phyloP scores from a whole-genome alignment of 1,140 invertebrate species.

The Capitella teleta region DNA sequence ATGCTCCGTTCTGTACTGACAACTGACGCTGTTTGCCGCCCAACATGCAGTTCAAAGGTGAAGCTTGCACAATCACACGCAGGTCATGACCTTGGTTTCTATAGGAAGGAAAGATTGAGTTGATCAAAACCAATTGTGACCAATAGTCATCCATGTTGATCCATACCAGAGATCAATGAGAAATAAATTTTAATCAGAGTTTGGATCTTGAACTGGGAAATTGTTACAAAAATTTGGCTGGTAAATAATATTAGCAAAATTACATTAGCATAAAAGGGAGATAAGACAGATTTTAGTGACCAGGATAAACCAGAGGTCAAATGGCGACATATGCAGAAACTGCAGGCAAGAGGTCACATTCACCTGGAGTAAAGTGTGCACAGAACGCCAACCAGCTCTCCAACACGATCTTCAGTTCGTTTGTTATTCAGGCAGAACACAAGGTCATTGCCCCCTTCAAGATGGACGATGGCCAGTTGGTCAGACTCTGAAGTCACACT shows the following conservation, averaged over 20 bases:
- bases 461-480: conserved; percentile 80
- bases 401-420: conserved; percentile 47
- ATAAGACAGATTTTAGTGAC: background rate
- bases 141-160: conserved; percentile 6
- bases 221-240: background rate
- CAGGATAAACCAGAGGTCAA: background rate
- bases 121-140: background rate
- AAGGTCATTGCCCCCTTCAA: conserved; percentile 78
- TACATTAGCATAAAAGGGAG: background rate
- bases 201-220: background rate
- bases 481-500: conserved; percentile 71
- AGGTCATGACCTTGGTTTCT: conserved; percentile 52
- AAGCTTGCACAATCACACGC: conserved; percentile 54
- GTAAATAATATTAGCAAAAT: background rate
- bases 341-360: conserved; percentile 14
- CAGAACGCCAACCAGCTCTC: conserved; percentile 78
- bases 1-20: conserved; percentile 50
- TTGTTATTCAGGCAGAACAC: conserved; percentile 60
- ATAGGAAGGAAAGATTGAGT: conserved; percentile 23
- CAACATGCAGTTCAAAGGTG: conserved; percentile 56
- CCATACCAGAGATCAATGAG: background rate
- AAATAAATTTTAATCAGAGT: background rate
- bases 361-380: conserved; percentile 34
- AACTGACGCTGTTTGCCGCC: conserved; percentile 58
- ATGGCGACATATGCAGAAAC: background rate